These are phyloP conservation scores for Bombylius discolor DNA, from an alignment of 2,888 invertebrate species.

Conservation along the genomic window DNA sequence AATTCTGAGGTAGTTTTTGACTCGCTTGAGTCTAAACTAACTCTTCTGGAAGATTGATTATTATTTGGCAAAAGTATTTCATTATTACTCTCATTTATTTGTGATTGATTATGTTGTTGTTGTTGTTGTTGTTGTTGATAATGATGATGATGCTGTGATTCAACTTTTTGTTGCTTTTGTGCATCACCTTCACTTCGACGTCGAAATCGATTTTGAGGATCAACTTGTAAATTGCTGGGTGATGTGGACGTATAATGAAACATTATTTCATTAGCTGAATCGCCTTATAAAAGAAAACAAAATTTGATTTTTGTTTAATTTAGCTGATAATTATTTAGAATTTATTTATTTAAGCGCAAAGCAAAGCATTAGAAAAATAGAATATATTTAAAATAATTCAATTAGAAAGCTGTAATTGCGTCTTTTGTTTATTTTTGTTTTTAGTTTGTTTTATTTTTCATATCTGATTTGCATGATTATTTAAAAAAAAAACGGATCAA, in stretches of 20 bases:
- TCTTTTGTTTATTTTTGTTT: constrained; percentile 14
- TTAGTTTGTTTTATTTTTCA: constrained; percentile 1
- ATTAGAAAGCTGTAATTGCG: constrained; percentile 14
- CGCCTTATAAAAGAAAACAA: constrained; percentile 16
- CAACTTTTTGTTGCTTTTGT: constrained; percentile 20
- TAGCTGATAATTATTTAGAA: too few relatives aligned
- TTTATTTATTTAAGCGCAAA: too few relatives aligned
- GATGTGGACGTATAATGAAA: constrained; percentile 21
- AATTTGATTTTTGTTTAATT: background rate
- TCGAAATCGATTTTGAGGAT: constrained; percentile 35
- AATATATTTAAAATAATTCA: too few relatives aligned
- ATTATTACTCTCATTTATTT: constrained; percentile 2
- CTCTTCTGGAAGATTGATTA: constrained; percentile 37
- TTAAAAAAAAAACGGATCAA: background rate
- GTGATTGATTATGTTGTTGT: constrained; percentile 8
- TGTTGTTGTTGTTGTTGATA: constrained; percentile 9
- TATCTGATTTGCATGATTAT: background rate
- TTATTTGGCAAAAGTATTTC: background rate
- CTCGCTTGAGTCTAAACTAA: constrained; percentile 47
- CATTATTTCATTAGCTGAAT: constrained; percentile 26
- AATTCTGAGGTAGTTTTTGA: constrained; percentile 32
- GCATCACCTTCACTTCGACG: constrained; percentile 53
- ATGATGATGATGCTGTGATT: constrained; percentile 15
- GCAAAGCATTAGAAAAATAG: too few relatives aligned
- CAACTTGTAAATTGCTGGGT: constrained; percentile 22